Conservation (phyloP, 1,140 invertebrate genomes). For the Drosophila simulans region DNA sequence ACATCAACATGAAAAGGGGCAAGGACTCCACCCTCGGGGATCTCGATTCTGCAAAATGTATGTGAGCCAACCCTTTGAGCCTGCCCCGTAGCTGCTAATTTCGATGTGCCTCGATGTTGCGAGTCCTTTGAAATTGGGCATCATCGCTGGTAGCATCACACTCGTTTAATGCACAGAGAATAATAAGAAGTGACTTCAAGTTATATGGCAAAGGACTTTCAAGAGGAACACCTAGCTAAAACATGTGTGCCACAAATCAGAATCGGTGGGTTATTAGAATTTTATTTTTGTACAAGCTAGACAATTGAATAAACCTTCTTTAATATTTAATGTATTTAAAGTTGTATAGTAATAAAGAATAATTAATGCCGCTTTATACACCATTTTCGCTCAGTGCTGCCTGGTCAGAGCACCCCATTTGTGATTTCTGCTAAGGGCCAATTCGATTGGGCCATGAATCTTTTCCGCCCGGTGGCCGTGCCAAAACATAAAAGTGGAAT, state of each 20-base stretch:
- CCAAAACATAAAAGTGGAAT: conserved; percentile 80
- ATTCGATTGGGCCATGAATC: conserved; percentile 78
- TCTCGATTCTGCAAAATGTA: conserved; percentile 53
- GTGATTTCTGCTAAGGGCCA: conserved; percentile 45
- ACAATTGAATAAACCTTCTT: no score
- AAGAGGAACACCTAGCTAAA: no score
- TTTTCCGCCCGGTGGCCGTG: conserved; percentile 57
- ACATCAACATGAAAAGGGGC: conserved; percentile 39
- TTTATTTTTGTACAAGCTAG: no score
- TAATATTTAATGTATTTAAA: no score
- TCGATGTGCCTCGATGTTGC: conserved; percentile 44
- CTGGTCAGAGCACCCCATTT: conserved; percentile 16
- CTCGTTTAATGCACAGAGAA: background rate
- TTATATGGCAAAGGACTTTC: no score
- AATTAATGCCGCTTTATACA: no score
- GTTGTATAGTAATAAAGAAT: no score
- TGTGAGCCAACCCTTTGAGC: conserved; percentile 69
- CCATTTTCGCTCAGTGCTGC: conserved; percentile 1
- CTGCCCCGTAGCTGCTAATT: conserved; percentile 55
- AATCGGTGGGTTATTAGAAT: no score
- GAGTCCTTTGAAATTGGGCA: conserved; percentile 65
- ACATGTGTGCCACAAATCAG: no score
- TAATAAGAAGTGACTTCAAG: background rate
- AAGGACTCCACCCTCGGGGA: conserved; percentile 8
- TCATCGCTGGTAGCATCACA: conserved; percentile 46